Percentiles rank a stretch among this genome's conserved stretches.
Evolutionary conservation across 2,113 vertebrate genomes (phyloP).

Genomic region (Hippoglossus stenolepis): DNA sequence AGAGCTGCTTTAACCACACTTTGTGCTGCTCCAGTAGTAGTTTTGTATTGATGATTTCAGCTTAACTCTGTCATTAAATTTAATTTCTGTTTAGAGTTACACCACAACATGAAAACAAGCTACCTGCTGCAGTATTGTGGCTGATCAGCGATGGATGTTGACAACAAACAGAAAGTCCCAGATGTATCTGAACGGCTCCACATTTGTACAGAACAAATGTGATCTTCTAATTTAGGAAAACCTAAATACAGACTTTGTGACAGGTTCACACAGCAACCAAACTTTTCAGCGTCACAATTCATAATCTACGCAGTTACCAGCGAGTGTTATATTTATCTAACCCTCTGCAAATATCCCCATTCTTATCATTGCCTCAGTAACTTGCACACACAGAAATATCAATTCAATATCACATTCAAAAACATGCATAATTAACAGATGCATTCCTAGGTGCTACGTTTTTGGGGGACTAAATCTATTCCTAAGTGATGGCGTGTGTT

Average conservation of each 20-base stretch:
- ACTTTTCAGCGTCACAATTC: not conserved
- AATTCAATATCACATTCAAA: not conserved
- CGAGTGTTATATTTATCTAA: not conserved
- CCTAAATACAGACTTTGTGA: slow-evolving; percentile 19
- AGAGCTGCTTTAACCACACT: no score
- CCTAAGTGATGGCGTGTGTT: slow-evolving; percentile 44
- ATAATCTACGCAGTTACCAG: not conserved
- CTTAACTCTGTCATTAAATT: slow-evolving; percentile 1
- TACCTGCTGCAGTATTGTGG: no score
- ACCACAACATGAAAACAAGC: not conserved
- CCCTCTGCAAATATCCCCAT: not conserved
- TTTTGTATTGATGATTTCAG: slow-evolving; percentile 2
- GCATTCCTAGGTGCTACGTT: slow-evolving; percentile 18
- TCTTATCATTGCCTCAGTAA: not conserved
- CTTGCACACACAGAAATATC: not conserved
- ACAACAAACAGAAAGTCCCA: no score
- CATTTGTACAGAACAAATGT: no score
- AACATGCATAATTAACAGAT: slow-evolving; percentile 6
- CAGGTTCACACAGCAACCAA: not conserved
- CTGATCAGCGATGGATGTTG: not conserved
- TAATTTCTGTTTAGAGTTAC: not conserved
- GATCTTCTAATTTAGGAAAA: slow-evolving; percentile 16
- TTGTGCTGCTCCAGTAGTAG: not conserved
- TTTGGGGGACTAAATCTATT: slow-evolving; percentile 40
- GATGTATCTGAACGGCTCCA: no score